These are phyloP conservation scores for Ptychochromis oligacanthus DNA, from an alignment of 2,113 vertebrate species.

Conservation along the genomic window DNA sequence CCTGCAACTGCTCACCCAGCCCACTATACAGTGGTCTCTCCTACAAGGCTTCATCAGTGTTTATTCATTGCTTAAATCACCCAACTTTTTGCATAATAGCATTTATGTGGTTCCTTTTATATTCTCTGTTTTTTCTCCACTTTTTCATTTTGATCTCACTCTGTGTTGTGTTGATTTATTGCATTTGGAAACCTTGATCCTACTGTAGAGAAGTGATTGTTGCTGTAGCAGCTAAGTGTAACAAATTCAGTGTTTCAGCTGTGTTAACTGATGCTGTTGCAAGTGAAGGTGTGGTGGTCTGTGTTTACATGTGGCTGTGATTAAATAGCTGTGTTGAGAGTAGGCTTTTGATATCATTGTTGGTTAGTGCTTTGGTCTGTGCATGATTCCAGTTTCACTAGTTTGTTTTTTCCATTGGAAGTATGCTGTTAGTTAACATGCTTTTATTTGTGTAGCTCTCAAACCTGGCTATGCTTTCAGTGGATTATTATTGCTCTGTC, in stretches of 20 bases:
- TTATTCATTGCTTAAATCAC: slow-evolving; percentile 32
- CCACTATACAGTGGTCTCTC: slow-evolving; percentile 10
- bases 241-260: slow-evolving; percentile 6
- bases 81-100: slow-evolving; percentile 29
- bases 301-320: slow-evolving; percentile 45
- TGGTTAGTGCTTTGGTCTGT: slow-evolving; percentile 4
- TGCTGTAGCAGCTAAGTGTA: slow-evolving; percentile 12
- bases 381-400: slow-evolving; percentile 47
- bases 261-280: not conserved
- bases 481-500: not conserved
- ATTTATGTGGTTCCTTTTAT: slow-evolving; percentile 61
- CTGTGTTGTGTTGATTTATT: slow-evolving; percentile 5
- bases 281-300: slow-evolving; percentile 43
- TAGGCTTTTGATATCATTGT: slow-evolving; percentile 28
- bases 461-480: not conserved
- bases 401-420: slow-evolving; percentile 3
- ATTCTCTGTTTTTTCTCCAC: not conserved
- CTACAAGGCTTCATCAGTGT: slow-evolving; percentile 35
- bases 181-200: slow-evolving; percentile 14
- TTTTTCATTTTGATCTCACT: slow-evolving; percentile 34
- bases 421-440: not conserved
- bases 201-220: not conserved
- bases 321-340: slow-evolving; percentile 37
- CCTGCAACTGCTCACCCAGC: slow-evolving; percentile 46
- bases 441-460: slow-evolving; percentile 1